Evolutionary conservation across 2,113 vertebrate genomes (phyloP), one percentile per base, ranked within the genome.

Genomic region (Andinoacara biseriatus): DNA sequence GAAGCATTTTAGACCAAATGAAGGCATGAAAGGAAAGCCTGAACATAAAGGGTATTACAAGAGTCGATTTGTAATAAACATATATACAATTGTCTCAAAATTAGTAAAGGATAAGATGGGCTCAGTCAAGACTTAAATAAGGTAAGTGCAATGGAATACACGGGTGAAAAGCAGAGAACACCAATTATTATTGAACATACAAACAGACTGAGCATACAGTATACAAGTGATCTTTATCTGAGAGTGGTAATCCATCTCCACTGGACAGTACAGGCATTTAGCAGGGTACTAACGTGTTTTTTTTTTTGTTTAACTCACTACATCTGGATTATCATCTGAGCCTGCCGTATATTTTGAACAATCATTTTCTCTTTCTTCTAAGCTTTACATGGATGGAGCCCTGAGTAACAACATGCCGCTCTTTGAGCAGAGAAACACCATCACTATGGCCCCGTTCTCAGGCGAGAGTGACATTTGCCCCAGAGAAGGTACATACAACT

Each of bases 351-450:
- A 31, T 31, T 72, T 33, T n/a, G 14, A 24, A 1, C 62, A 22
- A 2, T 2, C 62, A 20, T 2, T 17, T 3, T 63, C 17, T 78
- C 3, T 13, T 58, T 29, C 74, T 24, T 67, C 59, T 54, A 84
- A 99, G 98, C 93, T 88, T 5, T 99, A 98, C 0, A 60, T 98
- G 63, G 98, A 99, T 0, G 98, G 98, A 80, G 97, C 97, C 7
- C 78, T 95, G 61, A 98, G 94, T 75, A 93, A 98, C 93, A 97
- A 95, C 56, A 4, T 97, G 15, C 98, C 98, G 5, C 92, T 93
- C 72, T 87, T 88, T 0, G 95, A 96, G 61, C 84, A 90, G 49
- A 96, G 94, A 43, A 96, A 96, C 57, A 98, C 98, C 85, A 97
- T 99, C 94, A 98, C 95, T 0, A 57, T 99, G 85, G 97, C 97